A percentile compares a stretch with the other conserved stretches of the same genome.
These are phyloP conservation scores for Caligus rogercresseyi DNA, from an alignment of 1,140 invertebrate species.

Conservation along the genomic window DNA sequence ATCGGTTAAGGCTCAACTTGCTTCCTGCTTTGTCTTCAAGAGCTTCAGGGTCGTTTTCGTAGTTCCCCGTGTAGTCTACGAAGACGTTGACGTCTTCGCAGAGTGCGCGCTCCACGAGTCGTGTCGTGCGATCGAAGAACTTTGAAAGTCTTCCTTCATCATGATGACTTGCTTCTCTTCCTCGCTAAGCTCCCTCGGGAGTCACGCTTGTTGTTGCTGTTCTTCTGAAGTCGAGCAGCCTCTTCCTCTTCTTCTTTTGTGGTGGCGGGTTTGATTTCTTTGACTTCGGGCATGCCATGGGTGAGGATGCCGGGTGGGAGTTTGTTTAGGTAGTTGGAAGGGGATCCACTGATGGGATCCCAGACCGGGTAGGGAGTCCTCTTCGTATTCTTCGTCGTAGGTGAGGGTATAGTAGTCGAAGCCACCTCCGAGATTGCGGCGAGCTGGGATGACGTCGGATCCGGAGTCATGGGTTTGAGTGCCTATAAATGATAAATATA, in stretches of 20 bases:
- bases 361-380: conserved; percentile 19
- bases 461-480: conserved; percentile 17
- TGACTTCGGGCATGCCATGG: conserved; percentile 79
- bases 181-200: conserved; percentile 55
- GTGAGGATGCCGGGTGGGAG: conserved; percentile 75
- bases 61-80: conserved; percentile 71
- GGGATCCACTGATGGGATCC: conserved; percentile 15
- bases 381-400: conserved; percentile 18
- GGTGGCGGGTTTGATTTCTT: conserved; percentile 77
- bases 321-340: conserved; percentile 34
- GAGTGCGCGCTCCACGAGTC: conserved; percentile 77
- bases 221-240: conserved; percentile 33
- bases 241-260: conserved; percentile 36
- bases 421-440: neutral
- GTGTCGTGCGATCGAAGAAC: conserved; percentile 66
- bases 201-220: conserved; percentile 24
- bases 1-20: conserved; percentile 64
- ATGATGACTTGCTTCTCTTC: conserved; percentile 94
- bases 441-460: neutral
- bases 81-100: conserved; percentile 79
- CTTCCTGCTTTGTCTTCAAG: conserved; percentile 66
- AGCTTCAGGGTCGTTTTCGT: conserved; percentile 53
- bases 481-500: conserved; percentile 1
- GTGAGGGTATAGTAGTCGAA: conserved; percentile 19
- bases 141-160: conserved; percentile 77